Base-by-base conservation (phyloP, 2,797 vertebrate genomes). In the Eospalax fontanierii region DNA sequence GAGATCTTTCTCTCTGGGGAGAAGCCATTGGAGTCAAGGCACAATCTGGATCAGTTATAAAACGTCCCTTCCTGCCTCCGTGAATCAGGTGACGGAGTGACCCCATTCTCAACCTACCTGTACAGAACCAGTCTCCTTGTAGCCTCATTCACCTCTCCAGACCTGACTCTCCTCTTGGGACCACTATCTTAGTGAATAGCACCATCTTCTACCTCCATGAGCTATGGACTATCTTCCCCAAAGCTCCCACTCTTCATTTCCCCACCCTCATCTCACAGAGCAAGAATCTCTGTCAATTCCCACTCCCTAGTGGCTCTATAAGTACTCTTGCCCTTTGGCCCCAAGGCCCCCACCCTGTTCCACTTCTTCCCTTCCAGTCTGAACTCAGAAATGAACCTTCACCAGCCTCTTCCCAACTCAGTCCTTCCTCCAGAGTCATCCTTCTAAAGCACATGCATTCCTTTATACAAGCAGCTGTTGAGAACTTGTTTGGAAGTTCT, bases 1-100 rank as follows among this genome's bases (percentile, higher is more conserved):
- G 35, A 33, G 63, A 88, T 59, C 57, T 78, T 86, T 63, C n/a
- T 80, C 50, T 91, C 74, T 87, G 33, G 35, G 38, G 81, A 96
- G 50, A 78, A 54, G 46, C 66, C 30, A 28, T 1, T 15, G 22
- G 57, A 16, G 15, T 43, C 43, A 46, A 1, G 4, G 19, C 26
- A 19, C 11, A 35, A 66, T 26, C 66, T 2, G 15, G 35, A 35
- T 93, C 54, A 40, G 16, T 66, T 46, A 15, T 74, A 59, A 89
- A 93, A 50, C 65, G 24, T 59, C 26, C 12, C 16, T 59, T 30
- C 43, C 71, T 76, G 1, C 57, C n/a, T 40, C 40, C 0, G 0
- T 9, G 61, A 50, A 43, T 24, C 38, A 0, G 22, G 57, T 43
- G 21, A 26, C 54, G 40, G 22, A 21, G 66, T n/a, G 28, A 68